Base-by-base conservation (phyloP, 2,113 vertebrate genomes). In the Chiloscyllium plagiosum region DNA sequence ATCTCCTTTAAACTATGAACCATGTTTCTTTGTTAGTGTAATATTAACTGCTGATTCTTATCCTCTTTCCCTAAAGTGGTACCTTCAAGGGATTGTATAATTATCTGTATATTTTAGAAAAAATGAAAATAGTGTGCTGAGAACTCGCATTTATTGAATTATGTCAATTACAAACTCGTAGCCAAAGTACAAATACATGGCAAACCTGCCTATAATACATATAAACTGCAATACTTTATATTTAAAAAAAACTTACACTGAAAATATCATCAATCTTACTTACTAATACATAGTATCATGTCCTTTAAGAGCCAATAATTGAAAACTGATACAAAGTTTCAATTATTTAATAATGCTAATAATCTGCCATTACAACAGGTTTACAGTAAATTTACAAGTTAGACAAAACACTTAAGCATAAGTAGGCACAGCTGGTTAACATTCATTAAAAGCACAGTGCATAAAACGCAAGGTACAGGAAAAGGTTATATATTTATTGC, bases 371-470 rank as follows among this genome's bases (percentile, higher is more conserved):
- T 72, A 95, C 68, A 95, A 95, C 69, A 95, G 94, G 89, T 95
- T 95, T 95, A 95, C 68, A 98, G 98, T 97, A 98, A 98, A 98
- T 98, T 98, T 98, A 98, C 97, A 97, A 97, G 97, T 97, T 96
- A 97, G 70, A 94, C 85, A 56, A 72, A 94, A 96, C 97, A 52
- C 96, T 97, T 98, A 98, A 98, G 98, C 97, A 98, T 97, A 98
- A 97, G 97, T 98, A 99, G 99, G 99, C 99, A 99, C 99, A 98
- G 98, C 98, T 98, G 98, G 98, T 98, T 98, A 97, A 98, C 98
- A 97, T 97, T 98, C 94, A 95, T 97, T 97, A 98, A 96, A 98
- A 98, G 98, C 98, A 97, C 97, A 98, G 97, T 98, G 98, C 97
- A 98, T 98, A 98, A 97, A 97, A 98, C 96, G 98, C 97, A 97